Base-by-base conservation (phyloP, 1,140 invertebrate genomes). In the Chlorops oryzae region DNA sequence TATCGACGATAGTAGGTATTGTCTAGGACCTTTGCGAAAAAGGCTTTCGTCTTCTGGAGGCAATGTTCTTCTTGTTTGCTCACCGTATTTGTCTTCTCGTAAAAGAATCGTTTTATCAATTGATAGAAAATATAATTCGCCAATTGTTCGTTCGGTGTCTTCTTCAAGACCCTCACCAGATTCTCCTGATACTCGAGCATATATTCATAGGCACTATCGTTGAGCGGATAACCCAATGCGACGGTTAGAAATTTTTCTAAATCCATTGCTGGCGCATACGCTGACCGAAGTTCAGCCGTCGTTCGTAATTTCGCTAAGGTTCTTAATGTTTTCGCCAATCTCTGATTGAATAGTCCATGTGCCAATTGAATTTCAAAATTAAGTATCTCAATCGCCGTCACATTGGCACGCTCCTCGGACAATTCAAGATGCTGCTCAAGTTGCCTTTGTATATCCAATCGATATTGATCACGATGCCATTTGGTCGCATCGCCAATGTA, bases 41-140 rank as follows among this genome's bases (percentile, higher is more conserved):
- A 52, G 1, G 52, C 10, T 18, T 61, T 55, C 1, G 39, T 40
- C 5, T 55, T 55, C 20, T 41, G 13, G 47, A 64, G 25, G 40
- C 65, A 69, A 9, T 44, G 13, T 2, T 40, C 41, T 13, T 53
- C 41, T 21, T 57, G 55, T 7, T 46, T 50, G 5, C 57, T 50
- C 0, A 40, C 44, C n/a, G 58, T 40, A 1, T 22, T 37, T 1
- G 49, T 13, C 9, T 42, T 48, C 1, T 62, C 59, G 18, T 59
- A 58, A 46, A 54, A 53, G 41, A 69, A 65, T 15, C 34, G 42
- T 13, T 59, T 41, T 13, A 65, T 35, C n/a, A 69, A 35, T 43
- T 68, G 45, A 4, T 61, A 39, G 13, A 55, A 58, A 2, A 69
- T 56, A 43, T 68, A 69, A 24, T 68, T 65, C 18, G 63, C 61